Base-by-base conservation (phyloP, 2,113 vertebrate species). In the Coptodon rendalli region DNA sequence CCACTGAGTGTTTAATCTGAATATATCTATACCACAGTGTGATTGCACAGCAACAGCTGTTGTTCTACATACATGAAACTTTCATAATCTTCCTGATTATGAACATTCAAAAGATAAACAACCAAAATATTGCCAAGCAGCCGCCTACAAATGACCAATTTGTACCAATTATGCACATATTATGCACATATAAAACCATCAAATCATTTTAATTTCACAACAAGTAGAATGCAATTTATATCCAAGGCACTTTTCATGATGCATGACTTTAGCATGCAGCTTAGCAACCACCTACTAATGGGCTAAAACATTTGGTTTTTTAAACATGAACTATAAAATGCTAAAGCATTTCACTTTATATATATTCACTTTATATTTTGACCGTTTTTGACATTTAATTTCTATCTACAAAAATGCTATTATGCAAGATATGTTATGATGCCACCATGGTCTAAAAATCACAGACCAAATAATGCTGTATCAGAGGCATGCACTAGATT, bases 1-100 rank as follows among this genome's bases (percentile, higher is more conserved):
- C 50, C 38, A 63, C 31, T 48, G 29, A 52, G 50, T 82, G 84
- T 57, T 80, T 86, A 50, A 81, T 86, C 81, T 80, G 56, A 87
- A 84, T 71, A 80, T 4, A 38, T 71, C 61, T 54, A 53, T 50
- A 80, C 92, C 92, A 57, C 89, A 89, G 87, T 89, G 90, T n/a
- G 80, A 87, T 85, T 71, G 52, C 45, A 79, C 24, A 87, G 73
- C 54, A 53, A 66, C 71, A 79, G 38, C 80, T 80, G 79, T 84
- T 54, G 80, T 89, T 84, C 17, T 66, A 66, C 61, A 66, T n/a
- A 38, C 34, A 12, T 66, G 6, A 66, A 66, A 66, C 61, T 66
- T 66, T 66, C 17, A 40, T 68, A 68, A 68, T 40, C 19, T 68
- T 9, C 19, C 36, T 68, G 12, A 22, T 22, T 22, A 22, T 22